Base-by-base conservation (phyloP, 2,113 vertebrate species). In the Xiphophorus hellerii region DNA sequence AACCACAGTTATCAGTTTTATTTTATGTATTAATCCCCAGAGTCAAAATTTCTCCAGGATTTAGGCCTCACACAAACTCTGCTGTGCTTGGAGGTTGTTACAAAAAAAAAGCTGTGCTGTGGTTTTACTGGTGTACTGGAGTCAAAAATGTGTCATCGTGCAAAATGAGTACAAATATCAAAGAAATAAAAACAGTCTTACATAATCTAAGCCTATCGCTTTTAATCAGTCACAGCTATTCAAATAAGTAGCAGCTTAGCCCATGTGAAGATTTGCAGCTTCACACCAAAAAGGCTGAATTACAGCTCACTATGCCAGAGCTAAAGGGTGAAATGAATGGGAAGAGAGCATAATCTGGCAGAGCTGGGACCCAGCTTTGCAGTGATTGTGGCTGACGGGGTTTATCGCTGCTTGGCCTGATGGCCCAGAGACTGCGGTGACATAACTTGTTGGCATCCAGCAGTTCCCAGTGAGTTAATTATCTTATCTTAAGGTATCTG, bases 141-240 rank as follows among this genome's bases (percentile, higher is more conserved):
- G 80, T 91, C 85, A 91, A 90, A 90, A 88, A 92, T 87, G 85
- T 90, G 87, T 91, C 90, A 86, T 84, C 78, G 25, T 66, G 64
- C 77, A 70, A 85, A 82, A 84, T 11, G 62, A 62, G 77, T 81
- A 73, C 58, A 77, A 76, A 74, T 86, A 90, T 88, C 79, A 87
- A 89, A 90, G 83, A 69, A 69, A 82, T 69, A 70, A 74, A 87
- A 90, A 81, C 77, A 66, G 77, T 31, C 81, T 88, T 83, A 78
- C 81, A 84, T 85, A 90, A 90, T 76, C 73, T 2, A 62, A 71
- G 71, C 69, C 69, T 66, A 78, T 73, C 82, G 67, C 37, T 71
- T 22, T 9, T 83, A 79, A 86, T 90, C 89, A 84, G 69, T 90
- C 83, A 72, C 82, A 87, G 80, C 73, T 85, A 77, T 85, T 88